These are phyloP conservation scores for Eretmochelys imbricata DNA, from an alignment of 2,113 vertebrate genomes.

Conservation along the genomic window DNA sequence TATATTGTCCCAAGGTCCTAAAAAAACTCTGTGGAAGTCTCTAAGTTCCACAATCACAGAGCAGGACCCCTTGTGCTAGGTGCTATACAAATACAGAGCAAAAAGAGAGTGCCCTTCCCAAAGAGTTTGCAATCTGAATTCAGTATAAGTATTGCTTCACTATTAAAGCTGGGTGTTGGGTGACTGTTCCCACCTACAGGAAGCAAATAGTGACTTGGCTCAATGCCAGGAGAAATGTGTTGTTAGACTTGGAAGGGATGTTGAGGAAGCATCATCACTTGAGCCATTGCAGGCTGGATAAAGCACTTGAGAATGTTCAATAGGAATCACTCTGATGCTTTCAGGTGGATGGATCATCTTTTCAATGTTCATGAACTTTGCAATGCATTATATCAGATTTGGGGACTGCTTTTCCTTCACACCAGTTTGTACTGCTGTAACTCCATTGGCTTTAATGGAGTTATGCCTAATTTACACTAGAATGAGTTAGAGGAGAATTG, in stretches of 20 bases:
- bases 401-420: not conserved
- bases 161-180: not conserved
- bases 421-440: not conserved
- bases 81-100: not conserved
- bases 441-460: not conserved
- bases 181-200: not conserved
- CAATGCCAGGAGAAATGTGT: not conserved
- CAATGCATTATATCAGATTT: not conserved
- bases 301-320: rapidly evolving
- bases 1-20: not conserved
- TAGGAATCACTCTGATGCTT: not conserved
- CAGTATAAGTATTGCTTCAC: not conserved
- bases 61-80: not conserved
- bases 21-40: not conserved
- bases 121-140: not conserved
- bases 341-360: not conserved
- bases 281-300: not conserved
- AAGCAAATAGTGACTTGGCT: not conserved
- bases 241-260: not conserved
- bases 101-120: not conserved
- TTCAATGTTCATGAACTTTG: not conserved
- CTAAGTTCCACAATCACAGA: not conserved
- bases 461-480: not conserved
- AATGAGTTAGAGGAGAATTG: not conserved
- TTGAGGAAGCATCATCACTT: not conserved